phyloP scores from a whole-genome alignment of 2,888 invertebrate species.

The Pristionchus japonicus region DNA sequence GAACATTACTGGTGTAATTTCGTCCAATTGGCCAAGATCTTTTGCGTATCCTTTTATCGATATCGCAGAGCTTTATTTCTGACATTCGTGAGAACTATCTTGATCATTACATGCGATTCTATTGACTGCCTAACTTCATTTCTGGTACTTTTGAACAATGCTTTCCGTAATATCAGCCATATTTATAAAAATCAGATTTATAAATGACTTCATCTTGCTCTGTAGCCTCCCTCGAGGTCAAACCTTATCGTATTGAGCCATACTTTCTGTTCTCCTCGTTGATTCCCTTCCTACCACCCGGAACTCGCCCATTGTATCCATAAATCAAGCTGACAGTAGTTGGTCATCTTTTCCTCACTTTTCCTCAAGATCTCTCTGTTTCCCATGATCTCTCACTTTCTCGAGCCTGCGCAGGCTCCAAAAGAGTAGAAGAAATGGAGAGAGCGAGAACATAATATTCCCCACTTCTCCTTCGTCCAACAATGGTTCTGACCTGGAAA shows the following conservation, averaged over 20 bases:
- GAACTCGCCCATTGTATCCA: not conserved
- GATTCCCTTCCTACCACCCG: not conserved
- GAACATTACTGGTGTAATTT: not conserved
- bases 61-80: not conserved
- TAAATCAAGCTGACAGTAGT: constrained; percentile 30
- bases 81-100: too few species aligned
- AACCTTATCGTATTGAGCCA: not conserved
- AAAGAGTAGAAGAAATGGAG: not conserved
- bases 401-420: not conserved
- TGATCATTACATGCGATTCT: too few species aligned
- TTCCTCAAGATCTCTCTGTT: not conserved
- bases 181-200: too few species aligned
- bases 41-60: too few species aligned
- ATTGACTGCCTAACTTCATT: too few species aligned
- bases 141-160: too few species aligned
- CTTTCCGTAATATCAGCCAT: too few species aligned
- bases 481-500: constrained; percentile 35
- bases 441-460: not conserved
- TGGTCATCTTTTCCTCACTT: not conserved
- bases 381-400: not conserved
- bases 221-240: too few species aligned
- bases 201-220: too few species aligned
- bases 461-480: not conserved
- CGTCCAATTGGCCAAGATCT: too few species aligned
- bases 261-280: not conserved